A percentile compares a stretch with the other conserved stretches of the same genome.
Conservation (phyloP, 2,113 vertebrate genomes). For the Hippocampus comes region DNA sequence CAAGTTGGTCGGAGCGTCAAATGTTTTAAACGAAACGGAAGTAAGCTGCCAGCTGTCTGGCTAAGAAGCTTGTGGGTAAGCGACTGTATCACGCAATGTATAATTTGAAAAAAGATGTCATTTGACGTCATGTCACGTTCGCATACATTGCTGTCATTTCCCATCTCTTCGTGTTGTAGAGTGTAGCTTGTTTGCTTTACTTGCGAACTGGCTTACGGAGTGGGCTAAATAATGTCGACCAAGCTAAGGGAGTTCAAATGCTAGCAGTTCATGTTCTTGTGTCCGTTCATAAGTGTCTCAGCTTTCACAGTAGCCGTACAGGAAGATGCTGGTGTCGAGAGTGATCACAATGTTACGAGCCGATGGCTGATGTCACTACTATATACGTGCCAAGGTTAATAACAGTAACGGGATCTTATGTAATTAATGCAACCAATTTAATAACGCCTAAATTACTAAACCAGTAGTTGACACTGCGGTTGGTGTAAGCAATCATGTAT, state of each 20-base stretch:
- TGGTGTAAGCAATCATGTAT: no score
- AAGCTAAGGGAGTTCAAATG: background rate
- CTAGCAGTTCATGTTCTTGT: background rate
- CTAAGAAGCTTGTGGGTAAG: constrained; percentile 64
- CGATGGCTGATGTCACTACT: background rate
- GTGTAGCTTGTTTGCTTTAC: background rate
- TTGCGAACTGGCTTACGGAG: background rate
- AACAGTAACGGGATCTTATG: background rate
- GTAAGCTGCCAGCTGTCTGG: constrained; percentile 70
- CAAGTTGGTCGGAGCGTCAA: constrained; percentile 30
- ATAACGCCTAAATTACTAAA: background rate
- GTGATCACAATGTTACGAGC: background rate
- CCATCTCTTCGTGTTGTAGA: constrained; percentile 6
- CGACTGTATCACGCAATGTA: constrained; percentile 9
- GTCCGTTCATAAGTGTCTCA: background rate
- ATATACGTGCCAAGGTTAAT: background rate
- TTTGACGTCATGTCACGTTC: background rate
- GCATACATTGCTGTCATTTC: background rate
- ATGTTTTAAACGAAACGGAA: constrained; percentile 70
- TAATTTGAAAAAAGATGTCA: background rate
- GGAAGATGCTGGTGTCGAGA: background rate
- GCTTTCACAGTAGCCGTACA: background rate
- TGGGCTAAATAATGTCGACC: no score
- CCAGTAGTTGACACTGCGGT: background rate
- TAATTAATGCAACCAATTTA: background rate